phyloP scores from a whole-genome alignment of 2,797 vertebrate genomes.

The Lates japonicus region DNA sequence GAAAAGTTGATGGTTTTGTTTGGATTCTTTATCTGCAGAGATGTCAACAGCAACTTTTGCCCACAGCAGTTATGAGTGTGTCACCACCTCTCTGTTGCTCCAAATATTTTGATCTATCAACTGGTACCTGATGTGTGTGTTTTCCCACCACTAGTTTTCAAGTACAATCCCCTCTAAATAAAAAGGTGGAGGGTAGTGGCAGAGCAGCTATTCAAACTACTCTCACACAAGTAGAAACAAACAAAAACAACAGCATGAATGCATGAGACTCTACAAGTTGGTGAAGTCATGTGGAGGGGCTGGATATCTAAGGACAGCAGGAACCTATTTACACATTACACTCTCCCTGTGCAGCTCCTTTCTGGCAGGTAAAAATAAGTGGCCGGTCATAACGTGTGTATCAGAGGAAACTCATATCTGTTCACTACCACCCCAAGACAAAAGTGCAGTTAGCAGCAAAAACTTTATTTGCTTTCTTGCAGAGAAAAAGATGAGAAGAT shows the following conservation, averaged over 20 bases:
- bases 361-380: background rate
- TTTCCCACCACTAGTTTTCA: slow-evolving; percentile 35
- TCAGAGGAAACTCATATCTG: slow-evolving; percentile 1
- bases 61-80: slow-evolving; percentile 20
- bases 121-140: slow-evolving; percentile 39
- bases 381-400: background rate
- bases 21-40: slow-evolving; percentile 60
- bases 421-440: background rate
- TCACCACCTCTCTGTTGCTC: slow-evolving; percentile 34
- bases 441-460: background rate
- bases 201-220: slow-evolving; percentile 45
- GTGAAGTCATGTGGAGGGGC: background rate
- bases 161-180: slow-evolving; percentile 46
- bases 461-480: background rate
- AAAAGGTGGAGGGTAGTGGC: slow-evolving; percentile 32
- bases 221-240: slow-evolving; percentile 48
- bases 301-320: background rate
- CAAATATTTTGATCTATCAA: slow-evolving; percentile 50
- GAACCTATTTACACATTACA: no score
- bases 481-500: background rate
- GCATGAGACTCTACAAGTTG: background rate
- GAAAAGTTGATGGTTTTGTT: slow-evolving; percentile 41
- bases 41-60: slow-evolving; percentile 71
- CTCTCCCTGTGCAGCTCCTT: no score
- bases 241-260: slow-evolving; percentile 26